These are phyloP conservation scores for Hemithea aestivaria DNA, from an alignment of 2,888 invertebrate species.

Conservation along the genomic window DNA sequence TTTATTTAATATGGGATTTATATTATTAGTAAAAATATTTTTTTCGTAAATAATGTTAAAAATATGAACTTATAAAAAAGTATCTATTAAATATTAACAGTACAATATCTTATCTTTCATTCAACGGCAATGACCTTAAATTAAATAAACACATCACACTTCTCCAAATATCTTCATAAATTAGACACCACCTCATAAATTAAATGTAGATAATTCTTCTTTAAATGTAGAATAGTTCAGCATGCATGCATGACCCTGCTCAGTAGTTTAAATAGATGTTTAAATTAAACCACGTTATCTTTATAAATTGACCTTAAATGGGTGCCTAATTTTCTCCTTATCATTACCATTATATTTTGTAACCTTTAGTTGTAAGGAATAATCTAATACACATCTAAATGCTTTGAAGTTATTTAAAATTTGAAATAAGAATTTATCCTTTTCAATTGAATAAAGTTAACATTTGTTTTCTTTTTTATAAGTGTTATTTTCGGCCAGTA, in stretches of 20 bases:
- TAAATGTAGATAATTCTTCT: neutral
- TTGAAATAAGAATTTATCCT: too few relatives aligned
- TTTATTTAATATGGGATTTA: constrained; percentile 17
- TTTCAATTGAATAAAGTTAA: too few relatives aligned
- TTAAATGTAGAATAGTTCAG: neutral
- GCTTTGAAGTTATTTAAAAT: too few relatives aligned
- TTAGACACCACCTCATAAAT: neutral
- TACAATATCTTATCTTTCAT: too few relatives aligned
- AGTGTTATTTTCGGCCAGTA: neutral
- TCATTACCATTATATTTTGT: constrained; percentile 5
- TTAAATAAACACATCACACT: constrained; percentile 4
- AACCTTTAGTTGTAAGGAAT: constrained; percentile 1
- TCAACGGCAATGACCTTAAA: too few relatives aligned
- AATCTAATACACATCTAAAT: neutral
- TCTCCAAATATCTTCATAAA: neutral
- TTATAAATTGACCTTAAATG: constrained; percentile 12
- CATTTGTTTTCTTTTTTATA: too few relatives aligned
- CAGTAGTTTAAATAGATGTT: neutral
- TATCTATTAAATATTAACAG: too few relatives aligned
- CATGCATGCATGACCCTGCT: constrained; percentile 1
- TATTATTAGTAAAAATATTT: too few relatives aligned
- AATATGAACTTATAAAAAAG: too few relatives aligned
- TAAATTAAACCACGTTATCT: neutral
- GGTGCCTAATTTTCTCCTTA: constrained; percentile 58
- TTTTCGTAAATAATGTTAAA: too few relatives aligned